A percentile compares a stretch with the other conserved stretches of the same genome.
phyloP scores from a whole-genome alignment of 2,113 vertebrate genomes.

The Tupaia chinensis region DNA sequence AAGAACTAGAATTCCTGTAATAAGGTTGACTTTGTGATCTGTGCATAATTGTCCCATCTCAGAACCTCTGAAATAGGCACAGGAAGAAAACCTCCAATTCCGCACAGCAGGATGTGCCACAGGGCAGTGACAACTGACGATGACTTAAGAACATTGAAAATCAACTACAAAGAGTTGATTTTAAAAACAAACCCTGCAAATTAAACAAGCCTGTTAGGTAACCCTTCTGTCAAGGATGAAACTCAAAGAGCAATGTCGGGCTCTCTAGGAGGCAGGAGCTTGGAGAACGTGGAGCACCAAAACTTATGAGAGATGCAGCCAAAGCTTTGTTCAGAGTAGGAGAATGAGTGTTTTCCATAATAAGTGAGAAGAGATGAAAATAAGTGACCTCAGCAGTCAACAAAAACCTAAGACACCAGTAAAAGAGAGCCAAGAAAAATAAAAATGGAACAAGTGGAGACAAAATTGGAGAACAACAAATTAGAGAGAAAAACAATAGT shows the following conservation, averaged over 20 bases:
- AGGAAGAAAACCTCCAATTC: neutral
- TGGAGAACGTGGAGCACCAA: neutral
- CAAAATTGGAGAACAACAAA: neutral
- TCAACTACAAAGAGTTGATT: neutral
- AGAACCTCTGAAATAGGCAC: neutral
- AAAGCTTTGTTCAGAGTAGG: neutral
- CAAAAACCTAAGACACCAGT: neutral
- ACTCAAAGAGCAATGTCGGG: neutral
- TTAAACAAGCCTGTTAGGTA: neutral
- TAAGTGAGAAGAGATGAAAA: neutral
- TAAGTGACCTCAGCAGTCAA: neutral
- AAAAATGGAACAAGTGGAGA: neutral
- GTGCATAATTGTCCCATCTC: neutral
- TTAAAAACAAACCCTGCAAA: neutral
- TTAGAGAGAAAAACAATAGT: neutral
- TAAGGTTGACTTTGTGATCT: too few species aligned
- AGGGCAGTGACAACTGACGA: neutral
- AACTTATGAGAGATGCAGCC: neutral
- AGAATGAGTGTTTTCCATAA: neutral
- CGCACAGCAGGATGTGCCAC: accelerated
- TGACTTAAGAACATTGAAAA: neutral
- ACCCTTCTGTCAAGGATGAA: neutral
- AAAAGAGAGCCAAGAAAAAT: slow-evolving; percentile 30
- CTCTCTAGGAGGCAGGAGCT: neutral
- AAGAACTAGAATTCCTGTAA: neutral